A percentile compares a stretch with the other conserved stretches of the same genome.
Evolutionary conservation across 2,888 invertebrate genomes (phyloP).

Genomic region (Myopa testacea): DNA sequence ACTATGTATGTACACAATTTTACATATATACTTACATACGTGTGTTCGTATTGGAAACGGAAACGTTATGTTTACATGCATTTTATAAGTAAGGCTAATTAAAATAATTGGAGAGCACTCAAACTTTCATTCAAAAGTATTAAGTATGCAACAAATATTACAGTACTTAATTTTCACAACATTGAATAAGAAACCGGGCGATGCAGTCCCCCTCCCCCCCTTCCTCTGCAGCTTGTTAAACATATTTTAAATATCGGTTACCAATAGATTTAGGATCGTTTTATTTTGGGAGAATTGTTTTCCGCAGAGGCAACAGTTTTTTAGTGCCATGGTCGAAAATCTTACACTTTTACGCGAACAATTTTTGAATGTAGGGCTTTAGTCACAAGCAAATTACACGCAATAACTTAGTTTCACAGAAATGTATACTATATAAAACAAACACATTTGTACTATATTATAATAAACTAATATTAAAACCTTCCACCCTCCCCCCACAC

Average conservation of each 20-base stretch:
- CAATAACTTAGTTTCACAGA: not conserved
- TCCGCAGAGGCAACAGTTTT: not conserved
- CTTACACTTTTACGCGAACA: not conserved
- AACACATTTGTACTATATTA: conserved; percentile 2
- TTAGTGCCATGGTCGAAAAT: conserved; percentile 34
- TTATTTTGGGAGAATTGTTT: too few species aligned
- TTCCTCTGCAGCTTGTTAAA: too few species aligned
- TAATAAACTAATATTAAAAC: conserved; percentile 15
- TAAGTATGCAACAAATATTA: conserved; percentile 2
- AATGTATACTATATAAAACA: not conserved
- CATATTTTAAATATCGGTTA: too few species aligned
- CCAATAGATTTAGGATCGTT: too few species aligned
- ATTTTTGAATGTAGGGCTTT: not conserved
- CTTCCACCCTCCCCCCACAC: too few species aligned
- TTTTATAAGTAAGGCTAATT: conserved; percentile 22
- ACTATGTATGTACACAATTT: not conserved
- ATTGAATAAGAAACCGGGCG: not conserved
- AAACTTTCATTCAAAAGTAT: conserved; percentile 21
- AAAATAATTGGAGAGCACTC: conserved; percentile 5
- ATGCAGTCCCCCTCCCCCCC: too few species aligned
- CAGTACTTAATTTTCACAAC: conserved; percentile 30
- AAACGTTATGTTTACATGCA: not conserved
- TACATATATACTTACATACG: not conserved
- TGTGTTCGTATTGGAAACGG: not conserved
- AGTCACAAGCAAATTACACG: not conserved